Percentiles rank a stretch among this genome's conserved stretches.
Evolutionary conservation across 2,113 vertebrate species (phyloP).

Genomic region (Takifugu flavidus): DNA sequence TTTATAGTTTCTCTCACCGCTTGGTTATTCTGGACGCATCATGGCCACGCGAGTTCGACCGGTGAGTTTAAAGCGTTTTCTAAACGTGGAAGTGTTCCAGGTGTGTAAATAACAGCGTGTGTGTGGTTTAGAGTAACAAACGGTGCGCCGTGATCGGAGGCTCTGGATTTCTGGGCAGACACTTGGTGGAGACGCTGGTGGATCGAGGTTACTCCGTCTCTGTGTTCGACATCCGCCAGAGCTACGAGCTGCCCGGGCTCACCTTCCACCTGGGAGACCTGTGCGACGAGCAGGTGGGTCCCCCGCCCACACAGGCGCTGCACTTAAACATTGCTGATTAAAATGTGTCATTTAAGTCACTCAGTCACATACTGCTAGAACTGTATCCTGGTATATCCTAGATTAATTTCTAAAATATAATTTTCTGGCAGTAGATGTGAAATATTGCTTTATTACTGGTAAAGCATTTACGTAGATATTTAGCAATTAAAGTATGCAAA

Average conservation of each 20-base stretch:
- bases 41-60: constrained; percentile 77
- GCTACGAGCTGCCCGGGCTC: constrained; percentile 77
- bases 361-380: no score
- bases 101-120: background rate
- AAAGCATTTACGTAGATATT: no score
- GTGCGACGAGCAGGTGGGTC: constrained; percentile 69
- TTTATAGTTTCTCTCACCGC: background rate
- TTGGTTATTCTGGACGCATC: background rate
- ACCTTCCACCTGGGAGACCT: constrained; percentile 90
- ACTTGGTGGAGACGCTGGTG: constrained; percentile 89
- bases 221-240: constrained; percentile 88
- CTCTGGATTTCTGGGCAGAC: constrained; percentile 89
- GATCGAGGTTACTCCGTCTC: constrained; percentile 82
- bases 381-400: no score
- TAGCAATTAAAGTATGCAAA: no score
- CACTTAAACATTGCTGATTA: no score
- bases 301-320: no score
- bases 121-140: constrained; percentile 71
- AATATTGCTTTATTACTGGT: no score
- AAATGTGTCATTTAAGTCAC: no score
- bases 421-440: no score
- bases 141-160: constrained; percentile 89
- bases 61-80: constrained; percentile 59
- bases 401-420: no score
- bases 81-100: background rate